phyloP scores from a whole-genome alignment of 2,888 invertebrate genomes.

The Tiliacea aurago region DNA sequence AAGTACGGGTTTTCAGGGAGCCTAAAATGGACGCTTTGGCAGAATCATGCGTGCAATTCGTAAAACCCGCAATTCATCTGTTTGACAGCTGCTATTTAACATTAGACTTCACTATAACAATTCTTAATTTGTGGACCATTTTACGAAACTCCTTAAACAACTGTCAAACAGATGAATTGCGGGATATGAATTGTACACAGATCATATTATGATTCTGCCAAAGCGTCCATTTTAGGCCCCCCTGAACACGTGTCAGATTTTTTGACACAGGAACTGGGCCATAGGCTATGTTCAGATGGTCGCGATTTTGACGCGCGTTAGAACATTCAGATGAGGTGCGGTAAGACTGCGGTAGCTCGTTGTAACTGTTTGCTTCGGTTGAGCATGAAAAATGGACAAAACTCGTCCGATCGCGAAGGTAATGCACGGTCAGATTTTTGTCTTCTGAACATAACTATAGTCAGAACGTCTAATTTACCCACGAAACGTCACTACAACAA shows the following conservation, averaged over 20 bases:
- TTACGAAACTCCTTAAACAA: too few relatives aligned
- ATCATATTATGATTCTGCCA: too few relatives aligned
- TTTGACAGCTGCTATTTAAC: too few relatives aligned
- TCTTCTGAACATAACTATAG: background rate
- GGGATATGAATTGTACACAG: too few relatives aligned
- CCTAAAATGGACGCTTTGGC: too few relatives aligned
- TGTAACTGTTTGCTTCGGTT: background rate
- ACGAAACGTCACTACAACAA: constrained; percentile 3
- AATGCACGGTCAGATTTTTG: background rate
- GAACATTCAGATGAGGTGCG: background rate
- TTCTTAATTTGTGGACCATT: too few relatives aligned
- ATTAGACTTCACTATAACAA: too few relatives aligned
- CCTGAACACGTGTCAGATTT: background rate
- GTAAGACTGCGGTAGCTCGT: background rate
- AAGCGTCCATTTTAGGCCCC: too few relatives aligned
- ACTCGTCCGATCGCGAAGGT: too few relatives aligned
- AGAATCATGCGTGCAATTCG: too few relatives aligned
- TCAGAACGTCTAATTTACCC: background rate
- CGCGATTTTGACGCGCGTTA: background rate
- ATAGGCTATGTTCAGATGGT: background rate
- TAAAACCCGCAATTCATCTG: too few relatives aligned
- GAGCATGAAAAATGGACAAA: background rate
- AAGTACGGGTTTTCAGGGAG: background rate
- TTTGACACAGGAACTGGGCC: background rate
- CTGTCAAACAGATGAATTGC: too few relatives aligned